phyloP scores from a whole-genome alignment of 2,888 invertebrate species.

The Salpingus planirostris region DNA sequence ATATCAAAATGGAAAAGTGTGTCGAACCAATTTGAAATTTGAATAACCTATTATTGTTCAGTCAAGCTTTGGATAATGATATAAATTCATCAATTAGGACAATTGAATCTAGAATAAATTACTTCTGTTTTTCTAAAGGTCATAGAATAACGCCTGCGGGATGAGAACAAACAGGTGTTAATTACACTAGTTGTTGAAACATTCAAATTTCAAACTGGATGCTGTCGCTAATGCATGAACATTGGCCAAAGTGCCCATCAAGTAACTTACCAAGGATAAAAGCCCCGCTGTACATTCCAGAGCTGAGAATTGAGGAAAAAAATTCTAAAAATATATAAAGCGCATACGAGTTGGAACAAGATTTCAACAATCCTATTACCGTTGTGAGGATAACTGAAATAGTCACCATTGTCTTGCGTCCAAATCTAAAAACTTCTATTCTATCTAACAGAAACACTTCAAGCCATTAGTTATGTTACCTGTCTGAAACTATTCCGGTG shows the following conservation, averaged over 20 bases:
- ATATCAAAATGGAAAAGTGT: too few relatives aligned
- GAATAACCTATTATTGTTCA: not conserved
- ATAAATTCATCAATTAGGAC: conserved; percentile 1
- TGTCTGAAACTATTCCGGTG: conserved; percentile 54
- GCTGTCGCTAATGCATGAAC: too few relatives aligned
- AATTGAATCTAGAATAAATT: not conserved
- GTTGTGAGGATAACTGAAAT: conserved; percentile 49
- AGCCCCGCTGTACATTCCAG: conserved; percentile 59
- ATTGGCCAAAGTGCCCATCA: too few relatives aligned
- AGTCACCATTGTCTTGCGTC: conserved; percentile 49
- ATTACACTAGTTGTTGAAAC: too few relatives aligned
- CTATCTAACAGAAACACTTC: not conserved
- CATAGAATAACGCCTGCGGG: too few relatives aligned
- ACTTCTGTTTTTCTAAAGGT: too few relatives aligned
- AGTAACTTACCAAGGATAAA: conserved; percentile 47
- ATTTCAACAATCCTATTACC: conserved; percentile 55
- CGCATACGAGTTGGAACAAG: conserved; percentile 57
- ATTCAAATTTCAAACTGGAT: too few relatives aligned
- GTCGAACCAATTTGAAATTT: too few relatives aligned
- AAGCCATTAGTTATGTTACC: conserved; percentile 32
- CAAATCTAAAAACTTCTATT: conserved; percentile 41
- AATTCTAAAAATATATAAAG: conserved; percentile 61
- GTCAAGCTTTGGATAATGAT: too few relatives aligned
- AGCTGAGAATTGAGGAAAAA: conserved; percentile 55
- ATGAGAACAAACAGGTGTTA: too few relatives aligned